A percentile compares a stretch with the other conserved stretches of the same genome.
These are phyloP conservation scores for Gobio gobio DNA, from an alignment of 2,113 vertebrate genomes.

Conservation along the genomic window DNA sequence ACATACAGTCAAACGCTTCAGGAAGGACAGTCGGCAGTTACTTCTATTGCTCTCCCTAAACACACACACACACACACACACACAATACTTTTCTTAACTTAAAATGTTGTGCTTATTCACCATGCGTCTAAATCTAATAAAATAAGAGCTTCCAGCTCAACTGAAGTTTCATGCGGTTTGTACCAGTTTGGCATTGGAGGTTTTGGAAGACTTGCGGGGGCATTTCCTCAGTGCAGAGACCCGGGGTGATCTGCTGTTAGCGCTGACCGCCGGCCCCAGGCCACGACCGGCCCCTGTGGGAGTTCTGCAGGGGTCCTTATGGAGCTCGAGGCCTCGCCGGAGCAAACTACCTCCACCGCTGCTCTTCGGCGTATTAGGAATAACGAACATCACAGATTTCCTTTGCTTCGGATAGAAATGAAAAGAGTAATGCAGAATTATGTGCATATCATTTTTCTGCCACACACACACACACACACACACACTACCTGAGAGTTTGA, in stretches of 20 bases:
- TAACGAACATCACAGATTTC: constrained; percentile 81
- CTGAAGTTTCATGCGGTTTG: background rate
- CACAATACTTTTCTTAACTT: background rate
- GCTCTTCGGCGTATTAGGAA: constrained; percentile 85
- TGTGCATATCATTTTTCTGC: no score
- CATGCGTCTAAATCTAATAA: background rate
- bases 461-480: no score
- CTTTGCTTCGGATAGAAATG: constrained; percentile 71
- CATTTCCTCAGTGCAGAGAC: constrained; percentile 50
- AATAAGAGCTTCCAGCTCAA: background rate
- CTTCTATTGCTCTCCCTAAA: background rate
- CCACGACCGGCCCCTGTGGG: constrained; percentile 48
- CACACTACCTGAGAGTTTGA: constrained; percentile 41
- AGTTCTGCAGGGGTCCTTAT: constrained; percentile 68
- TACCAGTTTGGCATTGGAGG: constrained; percentile 62
- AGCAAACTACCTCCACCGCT: constrained; percentile 72
- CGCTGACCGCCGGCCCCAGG: background rate
- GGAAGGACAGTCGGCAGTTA: background rate
- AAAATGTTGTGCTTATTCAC: background rate
- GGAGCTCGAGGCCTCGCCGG: constrained; percentile 78
- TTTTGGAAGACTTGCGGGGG: constrained; percentile 70
- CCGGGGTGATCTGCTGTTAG: constrained; percentile 57
- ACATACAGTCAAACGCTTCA: background rate
- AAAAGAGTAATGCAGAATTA: background rate
- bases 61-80: constrained; percentile 7